Conservation (phyloP, 2,888 invertebrate genomes). For the Anodontia alba region DNA sequence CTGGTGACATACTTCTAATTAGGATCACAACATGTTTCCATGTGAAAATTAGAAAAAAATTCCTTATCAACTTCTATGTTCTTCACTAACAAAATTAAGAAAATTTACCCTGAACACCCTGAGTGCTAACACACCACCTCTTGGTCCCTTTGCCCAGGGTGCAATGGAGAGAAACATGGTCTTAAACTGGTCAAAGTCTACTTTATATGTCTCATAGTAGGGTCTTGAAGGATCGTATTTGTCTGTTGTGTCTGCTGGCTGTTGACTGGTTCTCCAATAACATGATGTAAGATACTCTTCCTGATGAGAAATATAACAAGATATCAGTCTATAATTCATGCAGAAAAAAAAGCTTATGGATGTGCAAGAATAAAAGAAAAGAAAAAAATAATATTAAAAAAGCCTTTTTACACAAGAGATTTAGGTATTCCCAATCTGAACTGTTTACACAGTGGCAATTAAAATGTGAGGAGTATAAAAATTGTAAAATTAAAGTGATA, state of each 20-base stretch:
- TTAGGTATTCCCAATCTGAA: no score
- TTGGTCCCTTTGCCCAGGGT: conserved; percentile 95
- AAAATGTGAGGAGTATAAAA: no score
- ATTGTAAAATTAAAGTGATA: no score
- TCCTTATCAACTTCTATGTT: no score
- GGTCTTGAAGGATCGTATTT: conserved; percentile 90
- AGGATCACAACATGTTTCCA: no score
- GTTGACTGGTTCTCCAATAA: conserved; percentile 83
- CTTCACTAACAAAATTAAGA: no score
- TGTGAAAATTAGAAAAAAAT: no score
- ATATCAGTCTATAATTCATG: neutral
- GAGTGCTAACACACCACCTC: conserved; percentile 92
- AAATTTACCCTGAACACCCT: conserved; percentile 93
- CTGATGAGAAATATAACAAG: conserved; percentile 82
- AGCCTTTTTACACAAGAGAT: no score
- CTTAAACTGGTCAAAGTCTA: conserved; percentile 96
- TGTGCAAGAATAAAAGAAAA: no score
- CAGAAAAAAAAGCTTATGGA: neutral
- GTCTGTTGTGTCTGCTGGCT: conserved; percentile 87
- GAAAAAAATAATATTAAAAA: no score
- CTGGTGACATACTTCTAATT: no score
- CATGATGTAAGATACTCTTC: conserved; percentile 90
- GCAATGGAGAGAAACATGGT: conserved; percentile 93
- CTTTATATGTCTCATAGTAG: conserved; percentile 92
- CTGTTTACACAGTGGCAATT: no score